phyloP scores from a whole-genome alignment of 2,888 invertebrate genomes.

The Lampropteryx suffumata region DNA sequence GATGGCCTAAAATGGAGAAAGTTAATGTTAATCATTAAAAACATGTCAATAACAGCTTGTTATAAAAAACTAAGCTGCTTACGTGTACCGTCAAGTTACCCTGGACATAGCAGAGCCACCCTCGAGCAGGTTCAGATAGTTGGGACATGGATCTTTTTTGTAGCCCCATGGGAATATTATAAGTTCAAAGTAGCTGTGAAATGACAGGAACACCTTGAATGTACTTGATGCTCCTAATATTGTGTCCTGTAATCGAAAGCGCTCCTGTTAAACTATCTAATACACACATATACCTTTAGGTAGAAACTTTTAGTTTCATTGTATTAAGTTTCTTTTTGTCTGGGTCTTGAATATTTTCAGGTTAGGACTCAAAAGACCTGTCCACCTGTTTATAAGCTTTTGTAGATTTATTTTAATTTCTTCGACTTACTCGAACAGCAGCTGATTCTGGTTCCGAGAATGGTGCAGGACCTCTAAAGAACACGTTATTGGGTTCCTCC shows the following conservation, averaged over 20 bases:
- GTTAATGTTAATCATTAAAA: too few relatives aligned
- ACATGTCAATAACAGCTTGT: background rate
- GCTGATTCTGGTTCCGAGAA: conserved; percentile 95
- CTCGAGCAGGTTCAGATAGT: conserved; percentile 66
- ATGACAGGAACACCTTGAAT: conserved; percentile 73
- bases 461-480: conserved; percentile 89
- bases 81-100: conserved; percentile 54
- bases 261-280: too few relatives aligned
- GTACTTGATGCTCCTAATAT: conserved; percentile 58
- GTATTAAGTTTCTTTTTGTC: too few relatives aligned
- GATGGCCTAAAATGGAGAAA: conserved; percentile 60
- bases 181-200: conserved; percentile 73
- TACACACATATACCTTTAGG: too few relatives aligned
- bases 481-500: conserved; percentile 89
- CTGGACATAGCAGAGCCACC: conserved; percentile 68
- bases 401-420: too few relatives aligned
- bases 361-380: too few relatives aligned
- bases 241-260: conserved; percentile 57
- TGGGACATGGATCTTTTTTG: conserved; percentile 64
- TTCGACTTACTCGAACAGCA: conserved; percentile 79
- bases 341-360: too few relatives aligned
- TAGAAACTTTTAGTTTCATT: too few relatives aligned
- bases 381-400: too few relatives aligned
- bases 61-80: conserved; percentile 32
- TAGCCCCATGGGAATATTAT: conserved; percentile 77